phyloP scores from a whole-genome alignment of 2,113 vertebrate species.

The Procapra przewalskii region DNA sequence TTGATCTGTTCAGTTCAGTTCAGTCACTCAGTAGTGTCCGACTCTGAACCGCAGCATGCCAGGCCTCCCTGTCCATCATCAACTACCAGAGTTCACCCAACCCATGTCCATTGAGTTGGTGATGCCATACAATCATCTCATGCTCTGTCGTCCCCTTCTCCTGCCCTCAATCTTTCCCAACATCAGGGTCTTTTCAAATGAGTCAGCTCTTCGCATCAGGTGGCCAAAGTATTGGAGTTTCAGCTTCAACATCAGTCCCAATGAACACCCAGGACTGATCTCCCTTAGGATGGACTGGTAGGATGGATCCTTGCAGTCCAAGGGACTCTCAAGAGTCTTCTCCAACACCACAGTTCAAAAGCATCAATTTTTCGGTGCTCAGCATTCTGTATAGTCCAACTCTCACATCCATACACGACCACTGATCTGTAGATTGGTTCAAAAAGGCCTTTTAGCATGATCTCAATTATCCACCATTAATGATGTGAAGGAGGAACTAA shows the following conservation, averaged over 20 bases:
- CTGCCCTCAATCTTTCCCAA: not conserved
- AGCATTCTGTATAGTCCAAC: not conserved
- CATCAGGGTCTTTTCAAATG: not conserved
- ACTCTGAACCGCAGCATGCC: not conserved
- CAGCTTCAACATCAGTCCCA: not conserved
- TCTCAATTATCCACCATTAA: not conserved
- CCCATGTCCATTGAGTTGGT: not conserved
- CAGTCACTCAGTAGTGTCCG: accelerated
- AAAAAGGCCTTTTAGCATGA: not conserved
- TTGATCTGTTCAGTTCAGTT: not conserved
- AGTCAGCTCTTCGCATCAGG: not conserved
- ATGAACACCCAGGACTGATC: not conserved
- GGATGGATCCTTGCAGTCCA: not conserved
- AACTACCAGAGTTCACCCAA: not conserved
- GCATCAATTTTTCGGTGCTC: not conserved
- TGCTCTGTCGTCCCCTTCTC: accelerated
- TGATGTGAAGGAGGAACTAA: not conserved
- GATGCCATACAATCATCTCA: not conserved
- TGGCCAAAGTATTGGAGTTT: not conserved
- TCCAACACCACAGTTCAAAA: not conserved
- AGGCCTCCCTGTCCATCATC: not conserved
- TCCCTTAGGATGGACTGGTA: not conserved
- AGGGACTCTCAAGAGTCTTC: not conserved
- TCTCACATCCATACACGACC: not conserved
- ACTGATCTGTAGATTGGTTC: not conserved